These are phyloP conservation scores for Beris morrisii DNA, from an alignment of 2,888 invertebrate species.

Conservation along the genomic window DNA sequence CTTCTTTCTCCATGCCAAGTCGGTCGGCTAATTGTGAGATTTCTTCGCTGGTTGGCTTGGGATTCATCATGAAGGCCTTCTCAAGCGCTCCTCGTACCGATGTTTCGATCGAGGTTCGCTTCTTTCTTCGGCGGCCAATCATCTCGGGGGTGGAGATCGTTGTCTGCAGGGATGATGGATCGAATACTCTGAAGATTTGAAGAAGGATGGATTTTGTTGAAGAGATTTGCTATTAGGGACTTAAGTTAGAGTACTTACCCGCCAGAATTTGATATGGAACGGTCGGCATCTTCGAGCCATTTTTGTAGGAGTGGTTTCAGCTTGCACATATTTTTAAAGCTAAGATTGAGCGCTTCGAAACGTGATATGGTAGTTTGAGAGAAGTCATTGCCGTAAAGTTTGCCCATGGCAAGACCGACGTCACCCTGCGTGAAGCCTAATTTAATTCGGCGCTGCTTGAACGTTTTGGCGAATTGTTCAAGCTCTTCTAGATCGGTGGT, in stretches of 20 bases:
- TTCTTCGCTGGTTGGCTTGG: slow-evolving; percentile 96
- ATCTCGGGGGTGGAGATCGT: slow-evolving; percentile 83
- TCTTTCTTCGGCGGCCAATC: slow-evolving; percentile 91
- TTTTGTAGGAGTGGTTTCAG: slow-evolving; percentile 95
- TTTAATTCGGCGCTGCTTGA: slow-evolving; percentile 96
- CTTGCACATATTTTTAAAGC: slow-evolving; percentile 99
- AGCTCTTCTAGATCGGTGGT: slow-evolving; percentile 96
- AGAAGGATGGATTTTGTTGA: neutral
- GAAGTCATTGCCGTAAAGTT: slow-evolving; percentile 97
- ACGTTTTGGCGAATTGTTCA: slow-evolving; percentile 97
- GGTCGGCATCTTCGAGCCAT: slow-evolving; percentile 95
- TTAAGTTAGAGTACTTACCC: slow-evolving; percentile 47
- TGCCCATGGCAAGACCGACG: slow-evolving; percentile 98
- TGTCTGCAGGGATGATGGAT: slow-evolving; percentile 63
- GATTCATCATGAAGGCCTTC: slow-evolving; percentile 91
- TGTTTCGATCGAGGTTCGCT: slow-evolving; percentile 94
- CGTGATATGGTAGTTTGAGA: slow-evolving; percentile 98
- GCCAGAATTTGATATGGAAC: slow-evolving; percentile 73
- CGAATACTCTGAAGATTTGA: slow-evolving; percentile 48
- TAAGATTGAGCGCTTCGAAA: slow-evolving; percentile 96
- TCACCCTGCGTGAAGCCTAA: slow-evolving; percentile 99
- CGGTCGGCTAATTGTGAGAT: slow-evolving; percentile 90
- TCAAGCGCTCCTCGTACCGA: slow-evolving; percentile 93
- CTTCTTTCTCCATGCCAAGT: slow-evolving; percentile 96
- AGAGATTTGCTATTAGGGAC: neutral